Conservation (phyloP, 2,113 vertebrate species). For the Forbesichthys agassizii region DNA sequence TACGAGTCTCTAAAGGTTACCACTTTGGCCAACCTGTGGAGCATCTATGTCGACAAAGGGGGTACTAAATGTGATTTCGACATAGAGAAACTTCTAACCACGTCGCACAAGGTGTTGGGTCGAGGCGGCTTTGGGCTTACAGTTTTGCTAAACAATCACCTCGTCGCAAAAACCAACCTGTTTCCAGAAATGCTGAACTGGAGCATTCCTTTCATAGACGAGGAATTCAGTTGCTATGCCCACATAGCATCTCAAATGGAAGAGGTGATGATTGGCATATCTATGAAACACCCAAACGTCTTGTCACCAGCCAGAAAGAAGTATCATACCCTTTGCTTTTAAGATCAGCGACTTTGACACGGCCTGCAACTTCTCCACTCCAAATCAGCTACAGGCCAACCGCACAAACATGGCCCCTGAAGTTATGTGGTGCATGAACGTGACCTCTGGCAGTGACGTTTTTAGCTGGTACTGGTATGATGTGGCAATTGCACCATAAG, state of each 20-base stretch:
- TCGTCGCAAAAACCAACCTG: background rate
- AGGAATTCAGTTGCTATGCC: background rate
- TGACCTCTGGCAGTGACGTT: background rate
- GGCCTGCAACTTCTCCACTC: background rate
- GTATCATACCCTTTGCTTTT: background rate
- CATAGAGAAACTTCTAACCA: no score
- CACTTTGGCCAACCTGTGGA: no score
- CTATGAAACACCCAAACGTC: background rate
- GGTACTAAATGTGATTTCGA: no score
- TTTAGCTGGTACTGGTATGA: background rate
- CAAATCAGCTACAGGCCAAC: background rate
- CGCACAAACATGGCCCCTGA: background rate
- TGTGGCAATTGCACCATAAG: background rate
- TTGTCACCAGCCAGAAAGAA: background rate
- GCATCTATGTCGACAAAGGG: no score
- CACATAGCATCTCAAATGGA: background rate
- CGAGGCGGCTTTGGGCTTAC: background rate
- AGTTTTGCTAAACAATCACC: background rate
- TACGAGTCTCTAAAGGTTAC: no score
- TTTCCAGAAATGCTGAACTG: conserved; percentile 8
- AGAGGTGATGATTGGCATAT: background rate
- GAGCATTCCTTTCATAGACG: background rate
- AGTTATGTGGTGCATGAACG: background rate
- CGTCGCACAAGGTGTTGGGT: background rate
- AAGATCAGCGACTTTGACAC: conserved; percentile 6